These are phyloP conservation scores for Coracopsis vasa DNA, from an alignment of 2,113 vertebrate genomes.

Conservation along the genomic window DNA sequence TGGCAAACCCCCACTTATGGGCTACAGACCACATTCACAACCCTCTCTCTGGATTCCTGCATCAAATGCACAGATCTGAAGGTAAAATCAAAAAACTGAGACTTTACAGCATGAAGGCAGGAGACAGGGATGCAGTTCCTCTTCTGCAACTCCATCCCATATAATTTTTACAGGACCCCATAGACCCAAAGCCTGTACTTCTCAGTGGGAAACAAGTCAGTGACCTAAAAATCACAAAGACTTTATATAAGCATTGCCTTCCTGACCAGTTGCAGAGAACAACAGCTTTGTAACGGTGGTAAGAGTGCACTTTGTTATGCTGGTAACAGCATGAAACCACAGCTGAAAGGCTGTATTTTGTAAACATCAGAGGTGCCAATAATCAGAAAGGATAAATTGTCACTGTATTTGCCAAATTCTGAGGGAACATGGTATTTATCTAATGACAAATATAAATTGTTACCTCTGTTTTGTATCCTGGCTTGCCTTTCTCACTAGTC, in stretches of 20 bases:
- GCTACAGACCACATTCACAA: neutral
- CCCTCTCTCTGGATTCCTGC: neutral
- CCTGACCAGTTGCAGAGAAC: neutral
- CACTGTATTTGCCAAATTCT: neutral
- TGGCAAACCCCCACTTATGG: neutral
- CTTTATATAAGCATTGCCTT: neutral
- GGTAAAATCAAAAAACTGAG: neutral
- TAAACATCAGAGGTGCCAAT: neutral
- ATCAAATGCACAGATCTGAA: neutral
- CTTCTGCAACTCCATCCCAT: neutral
- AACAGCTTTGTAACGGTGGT: fast-evolving
- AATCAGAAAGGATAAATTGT: neutral
- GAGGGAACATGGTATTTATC: neutral
- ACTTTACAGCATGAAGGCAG: neutral
- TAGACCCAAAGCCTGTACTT: neutral
- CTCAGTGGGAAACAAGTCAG: neutral
- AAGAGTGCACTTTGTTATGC: fast-evolving
- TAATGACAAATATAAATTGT: neutral
- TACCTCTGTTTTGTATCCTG: neutral
- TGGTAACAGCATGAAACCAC: neutral
- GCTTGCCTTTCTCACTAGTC: neutral
- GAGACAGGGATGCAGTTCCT: neutral
- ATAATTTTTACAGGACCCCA: too few relatives aligned
- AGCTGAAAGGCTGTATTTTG: neutral
- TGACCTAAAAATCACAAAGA: neutral